Percentiles rank a stretch among this genome's conserved stretches.
These are phyloP conservation scores for Napeogenes inachia DNA, from an alignment of 2,888 invertebrate species.

Conservation along the genomic window DNA sequence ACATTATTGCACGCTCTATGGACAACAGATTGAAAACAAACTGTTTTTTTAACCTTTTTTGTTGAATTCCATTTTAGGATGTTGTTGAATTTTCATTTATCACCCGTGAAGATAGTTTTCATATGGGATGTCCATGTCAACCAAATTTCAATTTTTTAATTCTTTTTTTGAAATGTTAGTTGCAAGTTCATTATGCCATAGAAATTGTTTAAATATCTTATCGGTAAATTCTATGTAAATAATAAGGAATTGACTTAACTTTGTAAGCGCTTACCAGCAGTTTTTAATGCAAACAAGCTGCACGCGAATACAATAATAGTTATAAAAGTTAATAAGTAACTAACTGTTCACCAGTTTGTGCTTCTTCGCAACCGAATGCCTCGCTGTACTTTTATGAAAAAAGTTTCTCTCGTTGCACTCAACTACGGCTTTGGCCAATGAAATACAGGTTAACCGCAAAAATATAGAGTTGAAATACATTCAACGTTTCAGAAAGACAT, in stretches of 20 bases:
- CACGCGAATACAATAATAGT: slow-evolving; percentile 45
- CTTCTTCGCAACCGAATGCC: slow-evolving; percentile 59
- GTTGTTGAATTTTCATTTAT: slow-evolving; percentile 5
- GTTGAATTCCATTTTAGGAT: slow-evolving; percentile 14
- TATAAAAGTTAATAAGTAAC: slow-evolving; percentile 71
- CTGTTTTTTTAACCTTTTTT: slow-evolving; percentile 16
- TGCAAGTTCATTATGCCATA: background rate
- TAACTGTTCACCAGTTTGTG: slow-evolving; percentile 63
- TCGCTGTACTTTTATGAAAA: slow-evolving; percentile 72
- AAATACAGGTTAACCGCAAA: slow-evolving; percentile 48
- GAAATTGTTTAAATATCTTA: background rate
- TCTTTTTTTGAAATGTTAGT: background rate
- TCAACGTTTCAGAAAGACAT: slow-evolving; percentile 1
- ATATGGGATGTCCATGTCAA: background rate
- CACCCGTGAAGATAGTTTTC: slow-evolving; percentile 6
- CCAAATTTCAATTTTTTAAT: background rate
- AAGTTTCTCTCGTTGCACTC: slow-evolving; percentile 66
- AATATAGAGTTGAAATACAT: slow-evolving; percentile 28
- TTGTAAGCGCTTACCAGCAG: slow-evolving; percentile 20
- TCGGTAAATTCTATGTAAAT: slow-evolving; percentile 7
- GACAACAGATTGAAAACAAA: slow-evolving; percentile 23
- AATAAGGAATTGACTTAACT: slow-evolving; percentile 9
- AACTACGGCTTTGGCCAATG: slow-evolving; percentile 46
- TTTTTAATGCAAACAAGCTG: slow-evolving; percentile 37
- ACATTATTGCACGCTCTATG: slow-evolving; percentile 22